Evolutionary conservation across 2,888 invertebrate species (phyloP).

Genomic region (Erebia ligea): DNA sequence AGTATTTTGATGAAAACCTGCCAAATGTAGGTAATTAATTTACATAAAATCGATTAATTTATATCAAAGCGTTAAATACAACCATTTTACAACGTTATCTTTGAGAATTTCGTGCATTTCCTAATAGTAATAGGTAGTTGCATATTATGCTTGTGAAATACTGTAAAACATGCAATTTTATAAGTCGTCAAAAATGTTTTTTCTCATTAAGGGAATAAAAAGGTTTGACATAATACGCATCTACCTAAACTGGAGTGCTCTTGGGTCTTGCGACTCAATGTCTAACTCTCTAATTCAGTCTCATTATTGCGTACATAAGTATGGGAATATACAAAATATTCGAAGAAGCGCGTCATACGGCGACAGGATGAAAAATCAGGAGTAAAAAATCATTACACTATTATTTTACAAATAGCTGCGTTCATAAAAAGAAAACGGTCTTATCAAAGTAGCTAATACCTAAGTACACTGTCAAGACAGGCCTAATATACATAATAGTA

Average conservation of each 20-base stretch:
- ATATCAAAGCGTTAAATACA: constrained; percentile 22
- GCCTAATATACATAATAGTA: not conserved
- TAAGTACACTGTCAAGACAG: constrained; percentile 13
- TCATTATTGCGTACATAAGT: constrained; percentile 77
- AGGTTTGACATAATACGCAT: constrained; percentile 13
- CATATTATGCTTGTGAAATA: constrained; percentile 6
- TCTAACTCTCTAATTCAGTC: constrained; percentile 78
- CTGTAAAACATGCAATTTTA: not conserved
- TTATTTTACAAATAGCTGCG: constrained; percentile 23
- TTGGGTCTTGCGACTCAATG: constrained; percentile 54
- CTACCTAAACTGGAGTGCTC: constrained; percentile 13
- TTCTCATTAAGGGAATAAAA: not conserved
- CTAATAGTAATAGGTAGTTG: constrained; percentile 6
- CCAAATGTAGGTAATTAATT: constrained; percentile 1
- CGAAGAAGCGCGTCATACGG: constrained; percentile 40
- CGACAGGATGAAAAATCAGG: constrained; percentile 41
- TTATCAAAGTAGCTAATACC: constrained; percentile 16
- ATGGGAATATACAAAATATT: constrained; percentile 50
- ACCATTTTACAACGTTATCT: constrained; percentile 14
- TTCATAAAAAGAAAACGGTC: not conserved
- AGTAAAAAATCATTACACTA: constrained; percentile 39
- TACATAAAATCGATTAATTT: not conserved
- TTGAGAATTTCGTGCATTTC: constrained; percentile 9
- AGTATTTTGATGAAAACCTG: not conserved
- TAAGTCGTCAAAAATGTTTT: not conserved